These are phyloP conservation scores for Xestia sexstrigata DNA, from an alignment of 2,888 invertebrate genomes.

Conservation along the genomic window DNA sequence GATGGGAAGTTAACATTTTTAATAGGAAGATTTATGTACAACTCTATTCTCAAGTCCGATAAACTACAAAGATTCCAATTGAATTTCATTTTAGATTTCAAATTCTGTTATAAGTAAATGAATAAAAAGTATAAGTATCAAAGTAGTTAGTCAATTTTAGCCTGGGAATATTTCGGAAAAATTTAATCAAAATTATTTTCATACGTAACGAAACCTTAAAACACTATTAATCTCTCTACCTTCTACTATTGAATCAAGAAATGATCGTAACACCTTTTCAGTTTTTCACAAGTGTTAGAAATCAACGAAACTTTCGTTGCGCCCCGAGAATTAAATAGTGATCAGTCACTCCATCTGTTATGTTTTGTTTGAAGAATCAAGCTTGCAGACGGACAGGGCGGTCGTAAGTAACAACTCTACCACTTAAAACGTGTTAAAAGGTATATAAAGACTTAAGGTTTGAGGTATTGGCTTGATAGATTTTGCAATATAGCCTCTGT, in stretches of 20 bases:
- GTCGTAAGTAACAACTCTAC: not conserved
- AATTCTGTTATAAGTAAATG: not conserved
- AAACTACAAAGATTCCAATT: not conserved
- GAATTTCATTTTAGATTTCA: not conserved
- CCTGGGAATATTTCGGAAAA: not conserved
- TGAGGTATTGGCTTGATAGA: not conserved
- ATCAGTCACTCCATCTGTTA: constrained; percentile 53
- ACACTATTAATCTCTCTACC: not conserved
- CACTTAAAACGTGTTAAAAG: not conserved
- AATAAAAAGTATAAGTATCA: not conserved
- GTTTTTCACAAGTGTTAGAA: not conserved
- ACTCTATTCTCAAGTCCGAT: constrained; percentile 1
- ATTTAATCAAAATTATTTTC: not conserved
- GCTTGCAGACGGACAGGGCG: not conserved
- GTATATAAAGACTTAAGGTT: too few relatives aligned
- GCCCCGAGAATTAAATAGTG: not conserved
- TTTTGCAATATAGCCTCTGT: not conserved
- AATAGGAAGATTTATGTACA: not conserved
- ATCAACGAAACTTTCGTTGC: not conserved
- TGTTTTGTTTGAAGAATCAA: constrained; percentile 24
- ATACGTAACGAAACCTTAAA: not conserved
- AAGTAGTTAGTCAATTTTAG: not conserved
- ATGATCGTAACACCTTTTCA: not conserved
- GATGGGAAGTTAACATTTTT: constrained; percentile 9
- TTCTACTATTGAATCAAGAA: not conserved